Conservation (phyloP, 2,113 vertebrate species). For the Monarcha castaneiventris region DNA sequence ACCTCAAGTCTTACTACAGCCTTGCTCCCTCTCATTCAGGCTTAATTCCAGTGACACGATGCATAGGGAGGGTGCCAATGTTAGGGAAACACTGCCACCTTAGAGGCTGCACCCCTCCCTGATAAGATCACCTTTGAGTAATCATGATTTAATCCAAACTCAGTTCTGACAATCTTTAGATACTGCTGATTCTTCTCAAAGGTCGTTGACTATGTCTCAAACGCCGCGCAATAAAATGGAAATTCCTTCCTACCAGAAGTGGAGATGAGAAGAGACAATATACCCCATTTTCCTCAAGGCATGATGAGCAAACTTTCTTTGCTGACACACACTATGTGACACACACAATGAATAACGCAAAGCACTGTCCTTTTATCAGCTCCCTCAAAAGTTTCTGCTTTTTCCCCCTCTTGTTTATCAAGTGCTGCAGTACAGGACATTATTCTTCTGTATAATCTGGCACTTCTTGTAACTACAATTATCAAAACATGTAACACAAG, state of each 20-base stretch:
- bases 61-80: neutral
- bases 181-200: neutral
- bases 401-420: neutral
- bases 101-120: neutral
- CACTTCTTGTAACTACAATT: neutral
- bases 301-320: neutral
- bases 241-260: neutral
- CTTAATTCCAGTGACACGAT: neutral
- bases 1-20: neutral
- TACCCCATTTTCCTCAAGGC: rapidly evolving
- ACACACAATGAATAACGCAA: neutral
- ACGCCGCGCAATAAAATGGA: neutral
- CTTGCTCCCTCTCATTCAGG: neutral
- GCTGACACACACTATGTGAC: neutral
- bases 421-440: neutral
- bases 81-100: neutral
- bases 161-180: neutral
- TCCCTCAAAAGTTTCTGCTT: neutral
- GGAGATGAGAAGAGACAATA: neutral
- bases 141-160: neutral
- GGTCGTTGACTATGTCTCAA: neutral
- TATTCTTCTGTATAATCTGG: neutral
- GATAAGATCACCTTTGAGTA: neutral
- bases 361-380: neutral
- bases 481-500: neutral